Evolutionary conservation across 2,888 invertebrate genomes (phyloP).

Genomic region (Cephus sareptanus): DNA sequence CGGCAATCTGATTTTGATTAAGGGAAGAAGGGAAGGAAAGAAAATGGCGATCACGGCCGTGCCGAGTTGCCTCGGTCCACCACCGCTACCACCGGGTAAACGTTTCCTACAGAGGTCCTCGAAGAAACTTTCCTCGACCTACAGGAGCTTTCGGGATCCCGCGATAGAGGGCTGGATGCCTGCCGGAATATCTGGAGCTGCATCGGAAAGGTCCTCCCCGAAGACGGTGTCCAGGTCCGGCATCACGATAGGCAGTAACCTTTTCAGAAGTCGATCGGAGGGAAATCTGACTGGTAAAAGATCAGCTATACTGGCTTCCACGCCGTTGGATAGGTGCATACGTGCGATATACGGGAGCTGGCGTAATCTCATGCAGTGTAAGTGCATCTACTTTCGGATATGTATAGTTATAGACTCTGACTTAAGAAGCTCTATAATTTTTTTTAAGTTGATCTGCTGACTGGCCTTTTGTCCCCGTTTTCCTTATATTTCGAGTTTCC

Average conservation of each 20-base stretch:
- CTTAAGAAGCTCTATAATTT: neutral
- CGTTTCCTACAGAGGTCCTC: conserved; percentile 53
- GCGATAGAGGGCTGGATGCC: conserved; percentile 66
- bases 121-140: conserved; percentile 68
- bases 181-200: conserved; percentile 50
- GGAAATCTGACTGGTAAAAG: conserved; percentile 70
- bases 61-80: conserved; percentile 69
- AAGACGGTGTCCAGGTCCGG: neutral
- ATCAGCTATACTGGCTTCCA: conserved; percentile 37
- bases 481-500: neutral
- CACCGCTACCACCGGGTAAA: conserved; percentile 71
- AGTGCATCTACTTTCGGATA: conserved; percentile 63
- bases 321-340: conserved; percentile 76
- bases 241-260: conserved; percentile 50
- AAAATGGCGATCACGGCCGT: conserved; percentile 68
- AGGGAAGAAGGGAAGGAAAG: neutral
- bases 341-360: conserved; percentile 82
- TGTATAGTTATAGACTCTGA: neutral
- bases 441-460: neutral
- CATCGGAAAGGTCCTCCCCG: conserved; percentile 23
- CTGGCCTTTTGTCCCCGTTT: neutral
- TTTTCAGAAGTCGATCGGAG: conserved; percentile 78
- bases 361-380: conserved; percentile 83
- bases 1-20: neutral
- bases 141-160: conserved; percentile 71